Conservation (phyloP, 2,113 vertebrate genomes). For the Istiophorus platypterus region DNA sequence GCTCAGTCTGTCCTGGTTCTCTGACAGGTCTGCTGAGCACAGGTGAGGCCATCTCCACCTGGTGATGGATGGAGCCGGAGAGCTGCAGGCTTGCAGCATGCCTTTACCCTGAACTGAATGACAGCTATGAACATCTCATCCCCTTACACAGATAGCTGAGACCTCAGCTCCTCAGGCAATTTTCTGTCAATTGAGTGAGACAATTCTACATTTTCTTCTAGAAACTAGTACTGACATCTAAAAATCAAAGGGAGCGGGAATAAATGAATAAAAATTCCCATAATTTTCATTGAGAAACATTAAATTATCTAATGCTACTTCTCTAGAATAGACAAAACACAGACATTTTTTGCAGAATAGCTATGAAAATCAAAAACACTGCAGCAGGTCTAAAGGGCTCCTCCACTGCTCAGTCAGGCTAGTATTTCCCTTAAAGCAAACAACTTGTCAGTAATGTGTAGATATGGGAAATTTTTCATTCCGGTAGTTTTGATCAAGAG, state of each 20-base stretch:
- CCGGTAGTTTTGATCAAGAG: slow-evolving; percentile 48
- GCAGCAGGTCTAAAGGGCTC: not conserved
- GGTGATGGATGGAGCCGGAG: slow-evolving; percentile 39
- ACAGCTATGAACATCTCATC: slow-evolving; percentile 47
- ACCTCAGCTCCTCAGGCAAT: slow-evolving; percentile 27
- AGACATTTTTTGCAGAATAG: not conserved
- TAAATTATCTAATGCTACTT: not conserved
- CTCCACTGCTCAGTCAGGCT: not conserved
- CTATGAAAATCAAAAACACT: slow-evolving; percentile 21
- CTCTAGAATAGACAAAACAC: not conserved
- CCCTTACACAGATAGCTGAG: slow-evolving; percentile 34
- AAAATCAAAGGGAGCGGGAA: not conserved
- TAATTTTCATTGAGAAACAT: not conserved
- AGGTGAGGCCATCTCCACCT: slow-evolving; percentile 39
- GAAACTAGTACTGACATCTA: not conserved
- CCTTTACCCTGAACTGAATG: slow-evolving; percentile 46
- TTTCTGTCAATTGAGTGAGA: not conserved
- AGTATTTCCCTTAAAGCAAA: slow-evolving; percentile 46
- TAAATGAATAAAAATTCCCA: not conserved
- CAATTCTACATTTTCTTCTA: not conserved
- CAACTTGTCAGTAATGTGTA: slow-evolving; percentile 15
- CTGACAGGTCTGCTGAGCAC: slow-evolving; percentile 57
- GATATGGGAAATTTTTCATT: slow-evolving; percentile 46
- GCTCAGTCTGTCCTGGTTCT: slow-evolving; percentile 9
- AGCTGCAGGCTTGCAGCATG: slow-evolving; percentile 44